These are phyloP conservation scores for Phallusia fumigata DNA, from an alignment of 23 tunicate species.

Conservation along the genomic window DNA sequence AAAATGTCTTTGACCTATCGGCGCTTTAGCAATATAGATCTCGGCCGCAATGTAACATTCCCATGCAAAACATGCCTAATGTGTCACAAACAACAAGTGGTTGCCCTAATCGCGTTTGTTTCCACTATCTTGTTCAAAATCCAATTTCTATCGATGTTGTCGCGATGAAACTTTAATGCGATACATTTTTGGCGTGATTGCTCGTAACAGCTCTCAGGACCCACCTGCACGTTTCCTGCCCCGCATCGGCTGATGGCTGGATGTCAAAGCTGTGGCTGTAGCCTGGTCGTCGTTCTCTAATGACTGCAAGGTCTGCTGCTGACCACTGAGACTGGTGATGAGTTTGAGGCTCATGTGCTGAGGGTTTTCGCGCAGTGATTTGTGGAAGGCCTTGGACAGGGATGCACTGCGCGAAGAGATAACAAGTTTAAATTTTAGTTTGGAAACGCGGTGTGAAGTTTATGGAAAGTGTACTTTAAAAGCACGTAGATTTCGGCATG, in stretches of 20 bases:
- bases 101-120: too few relatives aligned
- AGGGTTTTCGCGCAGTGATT: constrained; percentile 34
- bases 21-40: too few relatives aligned
- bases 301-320: constrained; percentile 21
- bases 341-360: constrained; percentile 47
- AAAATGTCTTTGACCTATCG: too few relatives aligned
- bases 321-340: constrained; percentile 22
- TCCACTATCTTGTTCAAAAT: background rate
- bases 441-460: too few relatives aligned
- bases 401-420: constrained; percentile 31
- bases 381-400: constrained; percentile 18
- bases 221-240: constrained; percentile 40
- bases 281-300: constrained; percentile 11
- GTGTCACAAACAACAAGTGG: too few relatives aligned
- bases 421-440: background rate
- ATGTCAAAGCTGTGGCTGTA: background rate
- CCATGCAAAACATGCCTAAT: too few relatives aligned
- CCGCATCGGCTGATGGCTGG: constrained; percentile 17
- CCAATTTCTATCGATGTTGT: background rate
- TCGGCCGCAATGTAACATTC: too few relatives aligned
- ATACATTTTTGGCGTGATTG: background rate
- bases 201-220: background rate
- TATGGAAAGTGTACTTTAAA: too few relatives aligned
- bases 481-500: too few relatives aligned
- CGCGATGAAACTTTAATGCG: background rate